Base-by-base conservation (phyloP, 2,797 vertebrate genomes). In the Nasua narica region DNA sequence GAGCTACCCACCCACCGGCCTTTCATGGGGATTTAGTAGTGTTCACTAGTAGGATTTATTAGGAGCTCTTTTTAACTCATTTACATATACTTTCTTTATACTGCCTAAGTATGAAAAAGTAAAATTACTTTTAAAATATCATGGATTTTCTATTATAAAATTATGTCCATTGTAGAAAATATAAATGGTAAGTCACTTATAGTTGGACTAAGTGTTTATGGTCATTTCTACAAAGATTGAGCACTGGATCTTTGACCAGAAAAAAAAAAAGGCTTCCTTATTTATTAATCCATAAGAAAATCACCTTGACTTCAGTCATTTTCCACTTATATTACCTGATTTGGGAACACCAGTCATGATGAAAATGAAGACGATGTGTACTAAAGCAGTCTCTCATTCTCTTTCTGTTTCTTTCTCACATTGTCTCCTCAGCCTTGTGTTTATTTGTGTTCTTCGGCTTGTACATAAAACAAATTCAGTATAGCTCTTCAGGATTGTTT, bases 391-490 rank as follows among this genome's bases (percentile, higher is more conserved):
- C 21, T 87, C 60, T 87, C 40, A 74, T 15, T 70, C 19, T 93
- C n/a, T 54, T 69, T 32, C 10, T 87, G 10, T 65, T 82, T 62
- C 62, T 93, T 78, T 54, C 40, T 86, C n/a, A 77, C 18, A 37
- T 87, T 96, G 43, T 95, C 48, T 95, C 58, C n/a, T 89, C 58
- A 62, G 43, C 48, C 94, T 65, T 92, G 27, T 90, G 23, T 89
- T 93, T 72, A 87, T 50, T 90, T 78, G 16, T 67, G 9, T 67
- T 84, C 67, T 46, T 52, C 77, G 50, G 29, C 62, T 81, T 94
- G 95, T 96, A 76, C 5, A 62, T 40, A 87, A 92, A 94, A 81
- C 23, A 74, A 72, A 25, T 32, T 56, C 79, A 43, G 25, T 12
- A 35, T 19, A 56, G 62, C 84, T 56, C 48, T 97, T 95, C 14